Conservation (phyloP, 2,888 invertebrate species). For the Drosophila melanosoma region DNA sequence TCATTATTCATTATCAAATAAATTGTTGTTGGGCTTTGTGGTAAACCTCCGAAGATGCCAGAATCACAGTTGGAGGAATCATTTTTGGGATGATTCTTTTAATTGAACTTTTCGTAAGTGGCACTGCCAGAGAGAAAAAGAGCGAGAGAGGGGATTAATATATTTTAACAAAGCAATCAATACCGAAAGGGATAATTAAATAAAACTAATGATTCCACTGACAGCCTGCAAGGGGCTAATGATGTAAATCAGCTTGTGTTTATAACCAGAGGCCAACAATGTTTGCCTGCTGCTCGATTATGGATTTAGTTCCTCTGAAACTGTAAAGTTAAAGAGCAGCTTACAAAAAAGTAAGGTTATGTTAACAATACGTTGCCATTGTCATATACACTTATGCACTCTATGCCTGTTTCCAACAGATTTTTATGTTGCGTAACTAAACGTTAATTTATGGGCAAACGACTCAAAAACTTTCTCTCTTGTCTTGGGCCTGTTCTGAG, state of each 20-base stretch:
- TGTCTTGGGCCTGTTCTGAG: slow-evolving; percentile 30
- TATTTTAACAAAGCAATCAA: slow-evolving; percentile 79
- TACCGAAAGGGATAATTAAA: slow-evolving; percentile 75
- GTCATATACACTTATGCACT: slow-evolving; percentile 12
- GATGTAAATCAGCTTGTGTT: slow-evolving; percentile 43
- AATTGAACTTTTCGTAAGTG: slow-evolving; percentile 72
- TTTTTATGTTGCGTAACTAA: slow-evolving; percentile 79
- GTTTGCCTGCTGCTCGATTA: not conserved
- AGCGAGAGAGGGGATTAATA: slow-evolving; percentile 65
- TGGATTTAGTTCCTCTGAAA: not conserved
- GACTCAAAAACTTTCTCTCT: slow-evolving; percentile 50
- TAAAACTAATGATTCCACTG: slow-evolving; percentile 80
- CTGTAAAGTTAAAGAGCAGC: not conserved
- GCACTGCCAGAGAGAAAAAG: not conserved
- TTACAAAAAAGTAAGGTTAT: not conserved
- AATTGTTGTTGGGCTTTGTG: slow-evolving; percentile 66
- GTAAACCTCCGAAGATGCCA: slow-evolving; percentile 45
- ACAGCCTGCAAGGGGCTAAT: slow-evolving; percentile 67
- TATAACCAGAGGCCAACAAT: slow-evolving; percentile 3
- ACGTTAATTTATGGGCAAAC: slow-evolving; percentile 71
- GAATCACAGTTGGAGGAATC: slow-evolving; percentile 69
- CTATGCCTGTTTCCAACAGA: slow-evolving; percentile 51
- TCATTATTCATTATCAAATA: slow-evolving; percentile 82
- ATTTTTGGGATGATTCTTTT: slow-evolving; percentile 55
- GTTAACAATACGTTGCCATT: not conserved